phyloP scores from a whole-genome alignment of 2,888 invertebrate genomes.

The Pimpla rufipes region DNA sequence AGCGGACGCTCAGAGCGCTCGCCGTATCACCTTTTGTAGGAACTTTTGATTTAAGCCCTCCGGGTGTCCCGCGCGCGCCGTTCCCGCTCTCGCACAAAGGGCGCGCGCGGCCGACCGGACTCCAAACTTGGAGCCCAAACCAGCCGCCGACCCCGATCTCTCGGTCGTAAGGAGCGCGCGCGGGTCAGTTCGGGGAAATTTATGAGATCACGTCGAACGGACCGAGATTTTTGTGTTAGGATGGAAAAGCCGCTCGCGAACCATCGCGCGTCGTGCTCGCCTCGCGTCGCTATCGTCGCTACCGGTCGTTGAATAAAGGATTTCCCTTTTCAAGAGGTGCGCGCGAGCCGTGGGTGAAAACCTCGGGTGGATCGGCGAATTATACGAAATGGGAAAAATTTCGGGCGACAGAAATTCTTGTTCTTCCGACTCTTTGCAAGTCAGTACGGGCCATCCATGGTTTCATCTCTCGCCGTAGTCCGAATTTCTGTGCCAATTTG shows the following conservation, averaged over 20 bases:
- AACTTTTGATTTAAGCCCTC: slow-evolving; percentile 66
- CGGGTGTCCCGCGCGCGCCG: slow-evolving; percentile 49
- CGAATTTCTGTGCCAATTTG: slow-evolving; percentile 28
- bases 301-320: slow-evolving; percentile 71
- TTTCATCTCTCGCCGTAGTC: not conserved
- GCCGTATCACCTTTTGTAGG: slow-evolving; percentile 51
- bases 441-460: not conserved
- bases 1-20: slow-evolving; percentile 43
- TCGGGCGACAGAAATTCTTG: slow-evolving; percentile 2
- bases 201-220: slow-evolving; percentile 69
- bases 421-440: not conserved
- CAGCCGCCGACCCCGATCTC: slow-evolving; percentile 63
- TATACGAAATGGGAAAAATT: slow-evolving; percentile 46
- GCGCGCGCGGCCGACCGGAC: not conserved
- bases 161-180: slow-evolving; percentile 52
- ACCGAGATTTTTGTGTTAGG: slow-evolving; percentile 66
- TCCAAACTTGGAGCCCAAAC: slow-evolving; percentile 42
- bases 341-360: not conserved
- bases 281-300: slow-evolving; percentile 61
- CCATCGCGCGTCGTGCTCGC: slow-evolving; percentile 28
- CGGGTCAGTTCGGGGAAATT: slow-evolving; percentile 76
- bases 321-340: slow-evolving; percentile 31
- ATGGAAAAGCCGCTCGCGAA: slow-evolving; percentile 59
- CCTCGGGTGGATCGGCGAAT: slow-evolving; percentile 37
- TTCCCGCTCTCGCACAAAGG: slow-evolving; percentile 36